phyloP scores from a whole-genome alignment of 1,140 invertebrate species.

The Batillaria attramentaria region DNA sequence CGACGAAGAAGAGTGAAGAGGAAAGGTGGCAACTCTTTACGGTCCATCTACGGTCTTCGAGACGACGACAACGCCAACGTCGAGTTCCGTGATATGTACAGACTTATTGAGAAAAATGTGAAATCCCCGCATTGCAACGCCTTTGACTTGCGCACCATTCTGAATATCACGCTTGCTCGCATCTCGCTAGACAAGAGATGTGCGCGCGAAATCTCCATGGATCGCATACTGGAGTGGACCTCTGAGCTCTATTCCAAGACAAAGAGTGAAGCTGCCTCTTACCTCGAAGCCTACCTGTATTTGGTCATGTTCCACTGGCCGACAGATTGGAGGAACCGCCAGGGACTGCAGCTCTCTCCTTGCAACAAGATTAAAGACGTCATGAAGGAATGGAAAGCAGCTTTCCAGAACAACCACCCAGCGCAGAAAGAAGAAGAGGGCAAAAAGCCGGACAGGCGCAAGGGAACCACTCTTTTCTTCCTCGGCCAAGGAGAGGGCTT shows the following conservation, averaged over 20 bases:
- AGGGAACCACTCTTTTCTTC: constrained; percentile 45
- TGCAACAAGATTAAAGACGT: constrained; percentile 25
- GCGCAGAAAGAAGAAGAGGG: constrained; percentile 36
- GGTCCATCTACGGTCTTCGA: constrained; percentile 21
- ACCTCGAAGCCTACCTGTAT: constrained; percentile 38
- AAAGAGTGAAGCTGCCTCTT: constrained; percentile 1
- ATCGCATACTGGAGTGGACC: constrained; percentile 28
- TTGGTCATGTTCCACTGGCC: constrained; percentile 37
- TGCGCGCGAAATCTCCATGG: background rate
- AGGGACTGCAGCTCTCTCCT: constrained; percentile 11
- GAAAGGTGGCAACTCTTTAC: constrained; percentile 36
- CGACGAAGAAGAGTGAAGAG: constrained; percentile 29
- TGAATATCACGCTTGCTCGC: constrained; percentile 23
- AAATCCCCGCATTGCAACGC: constrained; percentile 15
- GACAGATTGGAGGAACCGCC: constrained; percentile 33
- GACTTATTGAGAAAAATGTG: constrained; percentile 30
- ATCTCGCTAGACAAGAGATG: background rate
- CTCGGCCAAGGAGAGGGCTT: constrained; percentile 37
- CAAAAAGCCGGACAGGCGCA: constrained; percentile 39
- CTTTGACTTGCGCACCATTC: constrained; percentile 28
- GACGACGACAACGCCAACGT: constrained; percentile 62
- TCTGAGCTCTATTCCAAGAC: constrained; percentile 21
- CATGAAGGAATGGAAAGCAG: constrained; percentile 37
- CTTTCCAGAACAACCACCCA: constrained; percentile 34
- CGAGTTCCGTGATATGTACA: constrained; percentile 15